Conservation (phyloP, 2,888 invertebrate genomes). For the Macaria notata region DNA sequence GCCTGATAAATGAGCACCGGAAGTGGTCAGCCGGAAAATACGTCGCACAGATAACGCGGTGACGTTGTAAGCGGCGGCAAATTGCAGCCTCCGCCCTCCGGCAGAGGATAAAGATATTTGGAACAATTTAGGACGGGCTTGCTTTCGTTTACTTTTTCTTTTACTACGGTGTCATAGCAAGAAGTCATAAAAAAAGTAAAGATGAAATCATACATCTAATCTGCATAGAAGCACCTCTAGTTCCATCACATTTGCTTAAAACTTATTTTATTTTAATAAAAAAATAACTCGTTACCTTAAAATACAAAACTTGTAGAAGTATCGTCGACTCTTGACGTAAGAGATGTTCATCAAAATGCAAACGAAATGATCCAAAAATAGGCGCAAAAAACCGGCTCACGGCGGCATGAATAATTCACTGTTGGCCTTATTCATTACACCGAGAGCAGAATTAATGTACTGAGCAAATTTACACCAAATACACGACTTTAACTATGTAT, state of each 20-base stretch:
- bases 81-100: constrained; percentile 1
- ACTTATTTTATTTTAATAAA: too few species aligned
- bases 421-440: constrained; percentile 29
- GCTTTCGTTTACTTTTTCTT: too few species aligned
- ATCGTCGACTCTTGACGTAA: not conserved
- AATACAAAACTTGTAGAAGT: too few species aligned
- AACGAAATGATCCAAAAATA: constrained; percentile 10
- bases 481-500: too few species aligned
- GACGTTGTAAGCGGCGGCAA: constrained; percentile 9
- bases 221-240: too few species aligned
- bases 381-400: constrained; percentile 4
- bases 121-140: too few species aligned
- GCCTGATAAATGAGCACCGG: constrained; percentile 12
- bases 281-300: too few species aligned
- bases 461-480: constrained; percentile 26
- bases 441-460: constrained; percentile 28
- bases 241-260: too few species aligned
- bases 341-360: constrained; percentile 13
- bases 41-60: constrained; percentile 7
- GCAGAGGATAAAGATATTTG: not conserved
- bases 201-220: too few species aligned
- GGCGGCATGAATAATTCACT: constrained; percentile 30
- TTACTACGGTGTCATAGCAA: too few species aligned
- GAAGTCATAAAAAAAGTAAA: too few species aligned
- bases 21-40: constrained; percentile 8